Base-by-base conservation (phyloP, 1,140 invertebrate genomes). In the Globodera rostochiensis region DNA sequence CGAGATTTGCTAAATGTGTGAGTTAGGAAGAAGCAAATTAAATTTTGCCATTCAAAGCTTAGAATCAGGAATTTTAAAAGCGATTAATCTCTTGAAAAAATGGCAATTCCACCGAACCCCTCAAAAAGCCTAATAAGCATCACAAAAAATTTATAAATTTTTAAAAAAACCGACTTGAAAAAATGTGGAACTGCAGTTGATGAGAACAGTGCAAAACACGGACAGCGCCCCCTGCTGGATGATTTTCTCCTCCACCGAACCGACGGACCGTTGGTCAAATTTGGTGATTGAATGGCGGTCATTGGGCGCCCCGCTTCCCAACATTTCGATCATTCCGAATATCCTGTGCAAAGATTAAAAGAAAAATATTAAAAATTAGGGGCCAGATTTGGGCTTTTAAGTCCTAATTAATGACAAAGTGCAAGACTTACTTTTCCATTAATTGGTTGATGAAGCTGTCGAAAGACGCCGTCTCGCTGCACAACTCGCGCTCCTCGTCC, bases 391-490 rank as follows among this genome's bases (percentile, higher is more conserved):
- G 3, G 1, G 36, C 36, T 36, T 36, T 36, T 36, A 36, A 36
- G 36, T 36, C 36, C 36, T 36, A 36, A 36, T 36, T 36, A 36
- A 36, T 36, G 36, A 36, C 36, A 36, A 36, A 36, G 36, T 75
- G 79, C 13, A 21, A 1, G 4, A 69, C 49, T 57, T 94, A 91
- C 91, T 90, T 93, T 84, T 96, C 95, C 73, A 97, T 90, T 87
- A 96, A 95, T 87, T 95, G 93, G 9, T 96, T 86, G 5, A 96
- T 92, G 90, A 97, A 96, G 87, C 95, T 94, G 91, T 97, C 95
- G 86, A 97, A 94, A 80, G 93, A 92, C 0, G 94, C 94, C 0
- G 95, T 95, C 21, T 93, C 93, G 83, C 93, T 93, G 75, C 87
- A 88, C 13, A 88, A 77, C 45, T 89, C 87, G 13, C 74, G 78